Percentiles rank a stretch among this genome's conserved stretches.
Evolutionary conservation across 2,888 invertebrate species (phyloP).

Genomic region (Uloborus plumipes): DNA sequence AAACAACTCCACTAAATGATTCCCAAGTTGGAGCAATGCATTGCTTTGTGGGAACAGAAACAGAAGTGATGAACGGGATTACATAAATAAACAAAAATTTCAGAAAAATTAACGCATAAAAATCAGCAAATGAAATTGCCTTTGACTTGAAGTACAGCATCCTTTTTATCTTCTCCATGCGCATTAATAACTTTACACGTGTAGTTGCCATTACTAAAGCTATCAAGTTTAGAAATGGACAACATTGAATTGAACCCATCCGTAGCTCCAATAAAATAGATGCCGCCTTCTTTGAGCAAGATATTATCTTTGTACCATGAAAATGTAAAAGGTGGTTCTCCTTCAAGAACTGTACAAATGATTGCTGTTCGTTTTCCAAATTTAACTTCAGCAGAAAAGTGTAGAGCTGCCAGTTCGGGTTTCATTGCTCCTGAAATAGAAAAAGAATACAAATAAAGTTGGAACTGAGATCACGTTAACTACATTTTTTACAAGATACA

Average conservation of each 20-base stretch:
- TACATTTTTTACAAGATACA: too few relatives aligned
- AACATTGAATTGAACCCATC: conserved; percentile 27
- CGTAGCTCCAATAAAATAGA: background rate
- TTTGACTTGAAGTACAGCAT: conserved; percentile 36
- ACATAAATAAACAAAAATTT: too few relatives aligned
- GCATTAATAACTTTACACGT: conserved; percentile 44
- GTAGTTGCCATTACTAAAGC: conserved; percentile 44
- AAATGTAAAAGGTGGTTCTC: conserved; percentile 54
- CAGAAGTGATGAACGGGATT: too few relatives aligned
- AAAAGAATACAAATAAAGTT: background rate
- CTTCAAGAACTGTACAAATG: conserved; percentile 41
- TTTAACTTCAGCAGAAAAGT: conserved; percentile 29
- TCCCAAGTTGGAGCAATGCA: too few relatives aligned
- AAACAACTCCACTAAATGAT: too few relatives aligned
- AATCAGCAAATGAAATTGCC: conserved; percentile 10
- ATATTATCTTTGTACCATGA: conserved; percentile 59
- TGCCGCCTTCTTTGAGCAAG: background rate
- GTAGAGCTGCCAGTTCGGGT: conserved; percentile 28
- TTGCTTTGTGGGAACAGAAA: too few relatives aligned
- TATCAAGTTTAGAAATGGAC: conserved; percentile 14
- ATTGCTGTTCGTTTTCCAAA: conserved; percentile 22
- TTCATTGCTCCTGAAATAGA: conserved; percentile 10
- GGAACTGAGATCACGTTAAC: too few relatives aligned
- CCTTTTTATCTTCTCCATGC: conserved; percentile 41
- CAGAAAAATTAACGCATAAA: background rate